Evolutionary conservation across 2,797 vertebrate species (phyloP).

Genomic region (Ptychobarbus kaznakovi): DNA sequence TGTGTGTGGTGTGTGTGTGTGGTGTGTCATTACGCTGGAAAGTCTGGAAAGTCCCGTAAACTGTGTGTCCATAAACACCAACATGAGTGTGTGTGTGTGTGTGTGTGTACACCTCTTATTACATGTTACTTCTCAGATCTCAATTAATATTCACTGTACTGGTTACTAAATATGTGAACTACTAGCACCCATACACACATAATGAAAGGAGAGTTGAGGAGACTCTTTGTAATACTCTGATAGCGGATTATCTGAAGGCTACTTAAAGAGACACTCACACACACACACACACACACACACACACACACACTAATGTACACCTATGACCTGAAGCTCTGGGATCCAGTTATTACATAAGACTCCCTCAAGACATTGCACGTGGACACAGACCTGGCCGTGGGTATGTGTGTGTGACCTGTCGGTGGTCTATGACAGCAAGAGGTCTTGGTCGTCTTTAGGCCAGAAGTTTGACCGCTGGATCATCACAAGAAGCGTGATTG

Average conservation of each 20-base stretch:
- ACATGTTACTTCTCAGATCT: neutral
- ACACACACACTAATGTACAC: slow-evolving; percentile 15
- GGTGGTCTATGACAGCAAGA: neutral
- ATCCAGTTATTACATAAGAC: slow-evolving; percentile 53
- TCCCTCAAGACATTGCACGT: slow-evolving; percentile 39
- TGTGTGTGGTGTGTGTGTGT: too few species aligned
- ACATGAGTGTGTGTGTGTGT: neutral
- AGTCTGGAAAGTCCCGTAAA: too few species aligned
- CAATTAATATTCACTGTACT: neutral
- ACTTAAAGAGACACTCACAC: slow-evolving; percentile 43
- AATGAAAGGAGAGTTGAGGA: neutral
- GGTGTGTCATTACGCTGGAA: too few species aligned
- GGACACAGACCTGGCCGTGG: slow-evolving; percentile 37
- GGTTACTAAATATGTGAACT: neutral
- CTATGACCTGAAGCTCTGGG: slow-evolving; percentile 27
- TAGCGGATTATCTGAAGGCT: slow-evolving; percentile 46
- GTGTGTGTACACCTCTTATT: neutral
- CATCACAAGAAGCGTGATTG: neutral
- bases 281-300: neutral
- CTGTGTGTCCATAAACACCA: too few species aligned
- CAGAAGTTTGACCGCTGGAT: neutral
- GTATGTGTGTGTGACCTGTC: neutral
- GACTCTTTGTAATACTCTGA: neutral
- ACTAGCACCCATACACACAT: too few species aligned
- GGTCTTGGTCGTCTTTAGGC: neutral